Base-by-base conservation (phyloP, 1,140 invertebrate species). In the Propsilocerus akamusi region DNA sequence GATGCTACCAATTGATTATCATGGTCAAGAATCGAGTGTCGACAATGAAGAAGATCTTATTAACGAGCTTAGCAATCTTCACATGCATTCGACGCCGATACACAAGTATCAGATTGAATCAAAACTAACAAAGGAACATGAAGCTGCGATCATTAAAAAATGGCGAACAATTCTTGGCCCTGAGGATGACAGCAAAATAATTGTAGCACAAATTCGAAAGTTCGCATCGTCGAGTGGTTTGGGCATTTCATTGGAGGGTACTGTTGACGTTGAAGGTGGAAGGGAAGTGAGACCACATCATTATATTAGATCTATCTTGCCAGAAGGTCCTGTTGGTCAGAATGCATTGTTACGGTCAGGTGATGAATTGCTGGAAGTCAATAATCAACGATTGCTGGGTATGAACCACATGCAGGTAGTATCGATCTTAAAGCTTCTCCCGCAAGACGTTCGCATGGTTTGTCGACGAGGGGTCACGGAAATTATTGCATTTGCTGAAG, bases 331-430 rank as follows among this genome's bases (percentile, higher is more conserved):
- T 0, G 92, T 97, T 0, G 93, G 92, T 17, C 76, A 82, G 46
- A 91, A 90, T 63, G 85, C 81, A 5, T 71, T 76, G 22, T 72
- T 96, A 2, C 75, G 76, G 51, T 84, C 85, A 48, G 90, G 91
- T 3, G 93, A 97, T 68, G 93, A 97, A 67, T 68, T 97, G 23
- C 70, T 68, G 53, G 72, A 97, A 82, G 94, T 98, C 5, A 99
- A 99, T 69, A 91, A 91, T 5, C 81, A 87, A 59, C 78, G 87
- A 50, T 70, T 99, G n/a, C 73, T 97, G 47, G 94, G 94, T 34
- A 86, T 96, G 72, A 94, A 95, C 70, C 92, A 97, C 64, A 77
- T 92, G 62, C 92, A 96, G 67, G 93, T 97, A 50, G 93, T 97
- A 47, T 83, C 81, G 51, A 93, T 95, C 57, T 70, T 98, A 14